phyloP scores from a whole-genome alignment of 2,113 vertebrate species.

The Leucosticte australis region DNA sequence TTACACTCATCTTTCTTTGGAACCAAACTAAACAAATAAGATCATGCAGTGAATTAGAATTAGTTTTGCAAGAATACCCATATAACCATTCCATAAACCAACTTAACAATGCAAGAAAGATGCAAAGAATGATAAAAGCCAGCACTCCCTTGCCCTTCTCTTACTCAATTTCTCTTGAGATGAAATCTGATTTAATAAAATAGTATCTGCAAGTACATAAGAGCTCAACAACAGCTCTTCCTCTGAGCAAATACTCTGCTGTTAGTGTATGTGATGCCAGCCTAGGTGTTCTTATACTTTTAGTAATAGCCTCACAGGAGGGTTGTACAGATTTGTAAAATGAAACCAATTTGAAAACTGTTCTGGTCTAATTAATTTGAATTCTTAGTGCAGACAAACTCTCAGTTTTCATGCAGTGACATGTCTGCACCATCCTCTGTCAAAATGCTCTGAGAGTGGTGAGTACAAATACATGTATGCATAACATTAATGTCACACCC shows the following conservation, averaged over 20 bases:
- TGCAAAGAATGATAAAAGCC: not conserved
- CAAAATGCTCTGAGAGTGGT: not conserved
- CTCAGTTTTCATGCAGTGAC: not conserved
- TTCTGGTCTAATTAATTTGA: not conserved
- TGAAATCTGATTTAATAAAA: conserved; percentile 12
- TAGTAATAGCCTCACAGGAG: not conserved
- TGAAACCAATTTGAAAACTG: not conserved
- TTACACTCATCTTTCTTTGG: not conserved
- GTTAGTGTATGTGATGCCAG: not conserved
- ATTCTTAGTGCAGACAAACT: not conserved
- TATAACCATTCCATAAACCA: not conserved
- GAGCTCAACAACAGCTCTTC: not conserved
- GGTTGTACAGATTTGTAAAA: not conserved
- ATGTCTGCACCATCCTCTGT: not conserved
- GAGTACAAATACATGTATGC: not conserved
- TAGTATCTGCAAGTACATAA: not conserved
- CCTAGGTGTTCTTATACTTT: not conserved
- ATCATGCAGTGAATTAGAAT: not conserved
- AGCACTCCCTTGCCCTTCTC: not conserved
- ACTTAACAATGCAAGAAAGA: not conserved
- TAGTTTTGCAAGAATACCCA: not conserved
- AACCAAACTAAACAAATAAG: conserved; percentile 6
- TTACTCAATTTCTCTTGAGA: not conserved
- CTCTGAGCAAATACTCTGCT: not conserved
- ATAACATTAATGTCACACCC: not conserved